Evolutionary conservation across 2,888 invertebrate species (phyloP), one percentile per base, ranked within the genome.

Genomic region (Eupeodes luniger): DNA sequence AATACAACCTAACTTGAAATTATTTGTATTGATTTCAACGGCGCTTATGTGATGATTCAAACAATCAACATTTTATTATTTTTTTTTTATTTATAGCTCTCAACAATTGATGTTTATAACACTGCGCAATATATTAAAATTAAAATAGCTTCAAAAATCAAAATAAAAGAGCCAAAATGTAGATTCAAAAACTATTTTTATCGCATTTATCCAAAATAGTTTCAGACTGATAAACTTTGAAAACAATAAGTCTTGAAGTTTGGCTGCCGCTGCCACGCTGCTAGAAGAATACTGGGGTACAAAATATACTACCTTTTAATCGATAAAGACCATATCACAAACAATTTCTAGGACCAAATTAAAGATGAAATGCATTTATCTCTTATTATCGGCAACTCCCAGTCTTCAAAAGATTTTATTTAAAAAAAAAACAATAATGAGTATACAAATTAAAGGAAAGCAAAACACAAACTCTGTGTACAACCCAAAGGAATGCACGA

Each of bases 51-150:
- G 62, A 62, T 11, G 16, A 62, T 62, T 76, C 75, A 84, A 70
- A 80, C 69, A 84, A 80, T 75, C 80, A 80, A 40, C 40, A 40
- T 40, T 4, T 59, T 27, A 34, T 34, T 34, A 64, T 61, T 36
- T 55, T 69, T 9, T 27, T 57, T 11, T 72, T 85, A 85, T 85
- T 81, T 76, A 70, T 85, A 85, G 81, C 61, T 67, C 36, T 51
- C 76, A 81, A 85, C 85, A 81, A 85, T 85, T 47, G 70, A 77
- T 61, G 72, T 81, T 81, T 77, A 55, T 81, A 81, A 77, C 34
- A 81, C 51, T 66, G 66, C 69, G 80, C 76, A 81, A 81, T 72
- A 69, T 76, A 69, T 61, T 80, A 75, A 74, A 79, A 59, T 69
- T 64, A 57, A 66, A 67, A 67, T 53, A 74, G 59, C 44, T 36